Evolutionary conservation across 2,113 vertebrate genomes (phyloP).

Genomic region (Oncorhynchus nerka): DNA sequence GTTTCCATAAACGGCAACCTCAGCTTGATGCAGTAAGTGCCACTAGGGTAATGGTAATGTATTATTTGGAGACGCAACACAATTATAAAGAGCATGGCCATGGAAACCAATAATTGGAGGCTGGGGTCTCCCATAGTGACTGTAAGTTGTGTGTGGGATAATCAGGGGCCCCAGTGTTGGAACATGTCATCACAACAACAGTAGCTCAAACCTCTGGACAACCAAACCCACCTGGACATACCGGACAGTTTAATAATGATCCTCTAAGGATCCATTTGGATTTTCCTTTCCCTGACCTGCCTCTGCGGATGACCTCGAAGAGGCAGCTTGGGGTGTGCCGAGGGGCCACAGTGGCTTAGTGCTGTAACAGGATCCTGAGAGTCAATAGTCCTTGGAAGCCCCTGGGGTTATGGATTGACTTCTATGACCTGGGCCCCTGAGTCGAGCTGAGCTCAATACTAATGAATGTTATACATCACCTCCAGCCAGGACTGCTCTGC

Average conservation of each 20-base stretch:
- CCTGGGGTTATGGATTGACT: slow-evolving; percentile 8
- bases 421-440: background rate
- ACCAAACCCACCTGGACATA: slow-evolving; percentile 1
- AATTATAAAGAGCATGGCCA: background rate
- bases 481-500: background rate
- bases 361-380: slow-evolving; percentile 18
- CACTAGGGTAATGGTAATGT: background rate
- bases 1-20: background rate
- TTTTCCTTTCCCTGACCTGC: slow-evolving; percentile 13
- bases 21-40: background rate
- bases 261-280: slow-evolving; percentile 28
- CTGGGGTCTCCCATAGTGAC: background rate
- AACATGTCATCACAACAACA: slow-evolving; percentile 14
- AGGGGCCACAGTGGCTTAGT: slow-evolving; percentile 7
- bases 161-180: background rate
- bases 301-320: slow-evolving; percentile 10
- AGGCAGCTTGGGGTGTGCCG: slow-evolving; percentile 1
- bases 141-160: background rate
- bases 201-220: slow-evolving; percentile 3
- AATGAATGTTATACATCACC: background rate
- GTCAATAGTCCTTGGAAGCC: slow-evolving; percentile 15
- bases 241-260: slow-evolving; percentile 13
- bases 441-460: background rate
- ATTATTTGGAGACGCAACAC: background rate
- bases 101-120: background rate